phyloP scores from a whole-genome alignment of 2,888 invertebrate species.

The Sminthurinus aureus region DNA sequence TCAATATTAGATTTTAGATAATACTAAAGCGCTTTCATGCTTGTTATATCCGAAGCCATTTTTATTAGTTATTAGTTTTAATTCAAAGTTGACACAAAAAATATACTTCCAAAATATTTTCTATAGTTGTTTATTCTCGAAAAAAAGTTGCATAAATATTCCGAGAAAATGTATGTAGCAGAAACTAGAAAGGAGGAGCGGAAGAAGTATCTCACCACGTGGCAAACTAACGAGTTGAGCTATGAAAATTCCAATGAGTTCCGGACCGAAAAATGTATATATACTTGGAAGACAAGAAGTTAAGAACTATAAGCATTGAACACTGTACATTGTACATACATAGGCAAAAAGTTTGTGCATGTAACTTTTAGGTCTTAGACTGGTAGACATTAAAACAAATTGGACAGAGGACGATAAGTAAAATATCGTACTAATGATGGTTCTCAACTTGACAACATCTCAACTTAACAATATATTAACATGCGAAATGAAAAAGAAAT shows the following conservation, averaged over 20 bases:
- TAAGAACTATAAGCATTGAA: too few species aligned
- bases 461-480: too few species aligned
- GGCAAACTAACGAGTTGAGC: neutral
- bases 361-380: neutral
- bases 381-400: neutral
- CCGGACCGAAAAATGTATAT: too few species aligned
- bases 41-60: neutral
- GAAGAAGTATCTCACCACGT: neutral
- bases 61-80: neutral
- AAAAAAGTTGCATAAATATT: too few species aligned
- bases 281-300: too few species aligned
- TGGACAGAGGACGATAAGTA: neutral
- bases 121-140: too few species aligned
- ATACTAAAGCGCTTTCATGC: neutral
- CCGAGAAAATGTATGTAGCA: neutral
- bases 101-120: too few species aligned
- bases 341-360: neutral
- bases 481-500: too few species aligned
- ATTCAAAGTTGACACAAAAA: neutral
- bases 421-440: too few species aligned
- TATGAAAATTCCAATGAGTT: neutral
- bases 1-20: too few species aligned
- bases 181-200: neutral
- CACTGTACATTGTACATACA: too few species aligned
- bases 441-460: too few species aligned